Base-by-base conservation (phyloP, 2,113 vertebrate genomes). In the Hipposideros armiger region DNA sequence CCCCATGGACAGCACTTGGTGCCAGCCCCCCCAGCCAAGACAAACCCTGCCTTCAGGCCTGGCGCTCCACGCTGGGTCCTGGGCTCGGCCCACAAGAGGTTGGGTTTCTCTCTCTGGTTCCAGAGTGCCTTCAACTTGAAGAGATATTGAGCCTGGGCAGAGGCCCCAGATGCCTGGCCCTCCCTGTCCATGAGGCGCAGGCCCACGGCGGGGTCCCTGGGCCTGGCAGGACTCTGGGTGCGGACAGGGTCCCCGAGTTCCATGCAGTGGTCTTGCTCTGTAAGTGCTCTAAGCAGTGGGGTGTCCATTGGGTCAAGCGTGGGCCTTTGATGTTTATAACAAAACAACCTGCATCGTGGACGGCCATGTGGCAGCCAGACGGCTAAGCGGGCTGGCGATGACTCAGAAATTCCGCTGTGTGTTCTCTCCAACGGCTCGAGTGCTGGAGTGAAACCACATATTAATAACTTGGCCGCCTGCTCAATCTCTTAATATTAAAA, bases 181-280 rank as follows among this genome's bases (percentile, higher is more conserved):
- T 6, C 36, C 77, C n/a, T 19, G 58, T 36, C 32, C 70, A 1
- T 2, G 7, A 24, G 3, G 11, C 4, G 13, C 13, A 1, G 50
- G 62, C 32, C 58, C 3, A 1, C 0, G 4, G 10, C 0, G 1
- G 26, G 69, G 22, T 19, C 32, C 16, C 0, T 0, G 11, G 30
- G n/a, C 24, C 16, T 26, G 67, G 58, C 9, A 0, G 3, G 13
- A 50, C 42, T 1, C 62, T 0, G 50, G 16, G 28, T 4, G 24
- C 3, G 1, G 3, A 3, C 5, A 32, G 17, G 76, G 45, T 4
- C 64, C 30, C 47, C 0, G 2, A 7, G 42, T 2, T 17, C 42
- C 0, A 0, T 5, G 1, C 0, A 0, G 20, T 14, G 45, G 11
- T 15, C 28, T 64, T 52, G n/a, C 80, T 56, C 50, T 70, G n/a